Percentiles rank a stretch among this genome's conserved stretches.
Evolutionary conservation across 2,797 vertebrate species (phyloP).

Genomic region (Enteromius paludinosus): DNA sequence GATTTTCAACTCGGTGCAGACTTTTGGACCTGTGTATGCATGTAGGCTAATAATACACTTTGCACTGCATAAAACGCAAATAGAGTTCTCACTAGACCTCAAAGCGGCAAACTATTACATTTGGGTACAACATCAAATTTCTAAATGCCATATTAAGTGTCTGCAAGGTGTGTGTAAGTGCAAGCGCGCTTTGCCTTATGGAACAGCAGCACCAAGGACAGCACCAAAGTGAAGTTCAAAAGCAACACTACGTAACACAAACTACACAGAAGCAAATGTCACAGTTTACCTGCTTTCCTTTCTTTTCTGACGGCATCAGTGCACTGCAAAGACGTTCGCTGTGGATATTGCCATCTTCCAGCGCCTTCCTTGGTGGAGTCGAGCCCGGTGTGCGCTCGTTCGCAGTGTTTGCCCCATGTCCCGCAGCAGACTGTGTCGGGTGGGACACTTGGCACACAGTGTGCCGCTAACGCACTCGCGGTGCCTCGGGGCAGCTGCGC

Average conservation of each 20-base stretch:
- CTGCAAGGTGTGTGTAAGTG: not conserved
- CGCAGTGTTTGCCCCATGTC: conserved; percentile 47
- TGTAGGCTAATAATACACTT: not conserved
- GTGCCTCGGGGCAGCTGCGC: conserved; percentile 43
- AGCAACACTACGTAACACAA: not conserved
- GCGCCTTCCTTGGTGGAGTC: conserved; percentile 15
- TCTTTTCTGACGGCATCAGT: not conserved
- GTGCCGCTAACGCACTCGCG: conserved; percentile 24
- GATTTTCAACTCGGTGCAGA: not conserved
- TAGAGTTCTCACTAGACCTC: not conserved
- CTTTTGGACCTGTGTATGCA: not conserved
- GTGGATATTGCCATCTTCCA: conserved; percentile 33
- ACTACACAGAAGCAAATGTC: not conserved
- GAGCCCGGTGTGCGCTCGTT: conserved; percentile 11
- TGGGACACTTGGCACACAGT: conserved; percentile 41
- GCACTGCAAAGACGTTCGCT: conserved; percentile 21
- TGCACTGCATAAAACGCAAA: not conserved
- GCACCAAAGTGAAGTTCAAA: conserved; percentile 24
- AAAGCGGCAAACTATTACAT: not conserved
- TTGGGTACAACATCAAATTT: not conserved
- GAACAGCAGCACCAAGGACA: conserved; percentile 27
- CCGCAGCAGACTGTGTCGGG: conserved; percentile 46
- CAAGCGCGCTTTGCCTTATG: not conserved
- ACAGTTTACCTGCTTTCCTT: conserved; percentile 34
- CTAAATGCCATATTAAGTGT: conserved; percentile 6